Conservation (phyloP, 2,888 invertebrate genomes). For the Danaus chrysippus region DNA sequence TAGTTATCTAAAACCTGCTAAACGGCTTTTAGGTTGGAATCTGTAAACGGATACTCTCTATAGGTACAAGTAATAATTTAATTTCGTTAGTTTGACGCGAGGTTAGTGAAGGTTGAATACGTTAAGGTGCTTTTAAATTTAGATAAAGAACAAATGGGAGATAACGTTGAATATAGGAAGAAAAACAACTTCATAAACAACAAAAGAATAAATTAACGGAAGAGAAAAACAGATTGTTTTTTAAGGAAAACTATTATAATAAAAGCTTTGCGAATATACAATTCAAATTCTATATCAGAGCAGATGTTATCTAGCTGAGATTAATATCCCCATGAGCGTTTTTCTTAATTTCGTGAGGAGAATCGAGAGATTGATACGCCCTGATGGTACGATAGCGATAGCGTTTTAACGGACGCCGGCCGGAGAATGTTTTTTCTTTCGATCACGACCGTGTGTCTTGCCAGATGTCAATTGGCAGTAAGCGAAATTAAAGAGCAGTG, state of each 20-base stretch:
- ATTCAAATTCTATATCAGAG: slow-evolving; percentile 53
- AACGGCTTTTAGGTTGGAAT: slow-evolving; percentile 8
- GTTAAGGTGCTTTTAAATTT: background rate
- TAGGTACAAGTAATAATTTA: background rate
- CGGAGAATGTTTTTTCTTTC: slow-evolving; percentile 62
- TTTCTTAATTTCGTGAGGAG: slow-evolving; percentile 77
- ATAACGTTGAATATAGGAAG: too few relatives aligned
- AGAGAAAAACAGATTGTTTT: slow-evolving; percentile 20
- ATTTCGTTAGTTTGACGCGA: background rate
- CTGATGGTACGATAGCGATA: slow-evolving; percentile 75
- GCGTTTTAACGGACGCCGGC: slow-evolving; percentile 66
- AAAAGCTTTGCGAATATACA: slow-evolving; percentile 49
- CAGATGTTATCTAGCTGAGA: slow-evolving; percentile 52
- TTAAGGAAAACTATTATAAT: slow-evolving; percentile 26
- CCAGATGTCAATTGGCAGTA: slow-evolving; percentile 71
- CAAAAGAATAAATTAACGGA: background rate
- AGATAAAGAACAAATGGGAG: background rate
- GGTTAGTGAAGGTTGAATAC: background rate
- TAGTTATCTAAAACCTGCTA: slow-evolving; percentile 17
- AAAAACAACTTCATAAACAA: too few relatives aligned
- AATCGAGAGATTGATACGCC: slow-evolving; percentile 75
- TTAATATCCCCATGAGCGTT: slow-evolving; percentile 79
- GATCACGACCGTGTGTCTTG: slow-evolving; percentile 63
- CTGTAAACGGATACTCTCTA: background rate
- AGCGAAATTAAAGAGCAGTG: slow-evolving; percentile 50